A percentile compares a stretch with the other conserved stretches of the same genome.
Evolutionary conservation across 2,888 invertebrate genomes (phyloP).

Genomic region (Acanthosepion lycidas): DNA sequence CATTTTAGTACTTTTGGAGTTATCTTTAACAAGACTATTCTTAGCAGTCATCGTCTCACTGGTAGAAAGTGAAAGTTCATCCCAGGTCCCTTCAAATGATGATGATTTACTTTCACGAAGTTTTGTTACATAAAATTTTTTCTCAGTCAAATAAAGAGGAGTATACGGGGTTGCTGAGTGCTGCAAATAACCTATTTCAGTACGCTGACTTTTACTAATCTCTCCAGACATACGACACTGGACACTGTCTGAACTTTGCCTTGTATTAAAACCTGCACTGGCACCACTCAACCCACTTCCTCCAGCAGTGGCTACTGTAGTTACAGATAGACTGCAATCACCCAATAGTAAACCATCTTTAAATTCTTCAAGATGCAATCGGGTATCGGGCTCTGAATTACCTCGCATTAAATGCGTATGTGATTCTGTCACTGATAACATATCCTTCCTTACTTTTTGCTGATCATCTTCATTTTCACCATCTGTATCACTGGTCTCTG

Average conservation of each 20-base stretch:
- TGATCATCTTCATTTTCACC: constrained; percentile 22
- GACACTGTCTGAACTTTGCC: neutral
- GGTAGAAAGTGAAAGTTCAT: neutral
- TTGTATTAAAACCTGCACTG: neutral
- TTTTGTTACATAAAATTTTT: neutral
- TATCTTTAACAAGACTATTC: neutral
- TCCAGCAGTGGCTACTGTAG: neutral
- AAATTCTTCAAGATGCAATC: neutral
- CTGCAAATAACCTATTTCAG: neutral
- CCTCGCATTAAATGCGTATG: neutral
- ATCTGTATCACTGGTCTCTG: constrained; percentile 39
- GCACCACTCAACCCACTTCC: neutral
- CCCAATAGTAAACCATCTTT: constrained; percentile 17
- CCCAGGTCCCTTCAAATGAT: neutral
- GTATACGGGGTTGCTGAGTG: neutral
- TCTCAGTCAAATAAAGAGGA: neutral
- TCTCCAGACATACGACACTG: neutral
- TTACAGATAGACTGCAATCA: neutral
- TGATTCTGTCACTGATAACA: neutral
- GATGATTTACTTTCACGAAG: neutral
- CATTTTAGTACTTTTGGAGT: neutral
- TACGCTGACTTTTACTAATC: neutral
- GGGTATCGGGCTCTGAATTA: neutral
- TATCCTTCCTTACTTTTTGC: constrained; percentile 45
- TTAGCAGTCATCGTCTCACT: neutral